These are phyloP conservation scores for Sakesphorus luctuosus DNA, from an alignment of 2,113 vertebrate genomes.

Conservation along the genomic window DNA sequence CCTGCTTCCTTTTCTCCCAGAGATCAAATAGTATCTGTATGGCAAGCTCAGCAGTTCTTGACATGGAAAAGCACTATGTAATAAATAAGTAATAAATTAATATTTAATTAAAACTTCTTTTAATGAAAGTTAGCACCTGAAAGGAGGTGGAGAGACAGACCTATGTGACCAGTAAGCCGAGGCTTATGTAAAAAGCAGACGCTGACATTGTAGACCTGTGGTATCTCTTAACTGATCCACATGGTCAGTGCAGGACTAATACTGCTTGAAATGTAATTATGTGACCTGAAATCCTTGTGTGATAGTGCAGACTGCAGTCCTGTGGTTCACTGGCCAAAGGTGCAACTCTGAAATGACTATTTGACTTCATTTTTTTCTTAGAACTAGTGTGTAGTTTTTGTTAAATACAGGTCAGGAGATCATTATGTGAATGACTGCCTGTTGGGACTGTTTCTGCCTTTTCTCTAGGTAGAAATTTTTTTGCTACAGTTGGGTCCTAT, in stretches of 20 bases:
- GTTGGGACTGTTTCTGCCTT: neutral
- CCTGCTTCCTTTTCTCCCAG: neutral
- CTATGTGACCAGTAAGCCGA: neutral
- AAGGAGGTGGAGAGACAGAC: neutral
- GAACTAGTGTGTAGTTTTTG: neutral
- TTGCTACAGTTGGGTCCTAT: neutral
- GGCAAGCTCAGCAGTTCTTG: constrained; percentile 49
- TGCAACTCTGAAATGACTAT: constrained; percentile 12
- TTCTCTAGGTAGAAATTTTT: neutral
- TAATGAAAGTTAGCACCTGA: constrained; percentile 45
- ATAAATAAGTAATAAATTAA: constrained; percentile 66
- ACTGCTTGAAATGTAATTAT: neutral
- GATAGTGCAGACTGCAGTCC: neutral
- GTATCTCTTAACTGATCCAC: neutral
- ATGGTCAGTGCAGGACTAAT: neutral
- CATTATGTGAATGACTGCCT: constrained; percentile 18
- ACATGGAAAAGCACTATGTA: neutral
- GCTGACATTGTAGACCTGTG: neutral
- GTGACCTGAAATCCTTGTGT: neutral
- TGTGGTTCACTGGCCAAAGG: constrained; percentile 7
- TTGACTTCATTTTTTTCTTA: neutral
- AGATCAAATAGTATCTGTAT: constrained; percentile 37
- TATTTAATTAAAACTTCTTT: constrained; percentile 39
- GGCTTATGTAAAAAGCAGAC: neutral
- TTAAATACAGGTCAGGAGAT: constrained; percentile 44